A percentile compares a stretch with the other conserved stretches of the same genome.
Evolutionary conservation across 2,888 invertebrate genomes (phyloP).

Genomic region (Buathra laborator): DNA sequence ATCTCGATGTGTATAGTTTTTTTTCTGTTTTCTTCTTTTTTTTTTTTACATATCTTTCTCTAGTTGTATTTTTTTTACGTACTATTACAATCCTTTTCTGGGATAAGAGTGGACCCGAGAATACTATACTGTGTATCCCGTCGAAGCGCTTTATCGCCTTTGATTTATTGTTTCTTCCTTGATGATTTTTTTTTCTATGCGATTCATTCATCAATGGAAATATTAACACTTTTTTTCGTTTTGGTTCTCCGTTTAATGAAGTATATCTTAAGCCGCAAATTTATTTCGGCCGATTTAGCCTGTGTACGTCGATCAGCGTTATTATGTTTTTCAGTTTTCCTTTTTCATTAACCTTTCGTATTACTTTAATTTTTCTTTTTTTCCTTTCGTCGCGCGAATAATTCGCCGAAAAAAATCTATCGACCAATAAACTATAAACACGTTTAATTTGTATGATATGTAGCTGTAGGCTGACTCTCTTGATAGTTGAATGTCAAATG

Average conservation of each 20-base stretch:
- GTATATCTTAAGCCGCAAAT: constrained; percentile 43
- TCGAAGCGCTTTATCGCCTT: constrained; percentile 40
- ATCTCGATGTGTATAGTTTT: constrained; percentile 43
- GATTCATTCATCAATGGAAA: not conserved
- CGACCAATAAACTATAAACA: constrained; percentile 42
- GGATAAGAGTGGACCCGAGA: constrained; percentile 61
- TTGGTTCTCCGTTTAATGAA: not conserved
- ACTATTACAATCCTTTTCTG: constrained; percentile 54
- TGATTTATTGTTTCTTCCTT: constrained; percentile 41
- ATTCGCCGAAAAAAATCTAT: constrained; percentile 38
- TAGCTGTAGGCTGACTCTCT: constrained; percentile 67
- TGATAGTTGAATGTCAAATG: constrained; percentile 62
- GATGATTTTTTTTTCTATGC: constrained; percentile 14
- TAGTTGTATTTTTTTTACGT: constrained; percentile 42
- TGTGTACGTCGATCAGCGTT: constrained; percentile 49
- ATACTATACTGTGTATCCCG: constrained; percentile 57
- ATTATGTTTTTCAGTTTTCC: not conserved
- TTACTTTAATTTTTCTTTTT: constrained; percentile 11
- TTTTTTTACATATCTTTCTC: constrained; percentile 24
- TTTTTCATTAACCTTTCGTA: constrained; percentile 27
- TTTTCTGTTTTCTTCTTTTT: constrained; percentile 30
- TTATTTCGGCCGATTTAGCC: constrained; percentile 47
- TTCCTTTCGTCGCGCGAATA: constrained; percentile 23
- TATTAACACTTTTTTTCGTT: not conserved
- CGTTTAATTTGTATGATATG: constrained; percentile 66